These are phyloP conservation scores for Neodiprion fabricii DNA, from an alignment of 1,140 invertebrate genomes.

Conservation along the genomic window DNA sequence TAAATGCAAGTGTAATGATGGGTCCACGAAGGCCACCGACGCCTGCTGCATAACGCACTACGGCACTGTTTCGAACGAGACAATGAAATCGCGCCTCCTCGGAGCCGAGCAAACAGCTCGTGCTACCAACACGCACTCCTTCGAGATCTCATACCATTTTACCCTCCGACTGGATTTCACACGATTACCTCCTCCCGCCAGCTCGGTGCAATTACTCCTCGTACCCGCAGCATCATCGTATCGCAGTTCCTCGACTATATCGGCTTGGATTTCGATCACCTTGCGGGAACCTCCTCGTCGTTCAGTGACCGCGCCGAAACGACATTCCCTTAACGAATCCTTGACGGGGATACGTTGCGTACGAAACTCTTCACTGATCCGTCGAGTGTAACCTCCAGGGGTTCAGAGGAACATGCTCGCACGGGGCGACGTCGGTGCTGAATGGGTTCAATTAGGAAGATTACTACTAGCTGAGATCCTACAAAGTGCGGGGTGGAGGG, in stretches of 20 bases:
- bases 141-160: neutral
- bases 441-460: conserved; percentile 35
- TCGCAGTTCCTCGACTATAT: too few species aligned
- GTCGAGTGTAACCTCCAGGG: neutral
- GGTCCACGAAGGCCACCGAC: conserved; percentile 25
- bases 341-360: neutral
- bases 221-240: too few species aligned
- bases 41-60: conserved; percentile 28
- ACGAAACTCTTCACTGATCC: neutral
- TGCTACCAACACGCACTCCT: neutral
- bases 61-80: conserved; percentile 18
- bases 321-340: too few species aligned
- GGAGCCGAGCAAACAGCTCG: neutral
- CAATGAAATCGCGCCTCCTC: conserved; percentile 39
- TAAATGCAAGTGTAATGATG: conserved; percentile 42
- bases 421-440: neutral
- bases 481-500: conserved; percentile 30
- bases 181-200: neutral
- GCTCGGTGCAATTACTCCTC: too few species aligned
- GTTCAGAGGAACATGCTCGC: neutral
- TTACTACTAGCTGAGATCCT: conserved; percentile 28
- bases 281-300: too few species aligned
- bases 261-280: too few species aligned
- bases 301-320: too few species aligned
- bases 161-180: neutral